Evolutionary conservation across 2,797 vertebrate genomes (phyloP).

Genomic region (Limnodromus scolopaceus): DNA sequence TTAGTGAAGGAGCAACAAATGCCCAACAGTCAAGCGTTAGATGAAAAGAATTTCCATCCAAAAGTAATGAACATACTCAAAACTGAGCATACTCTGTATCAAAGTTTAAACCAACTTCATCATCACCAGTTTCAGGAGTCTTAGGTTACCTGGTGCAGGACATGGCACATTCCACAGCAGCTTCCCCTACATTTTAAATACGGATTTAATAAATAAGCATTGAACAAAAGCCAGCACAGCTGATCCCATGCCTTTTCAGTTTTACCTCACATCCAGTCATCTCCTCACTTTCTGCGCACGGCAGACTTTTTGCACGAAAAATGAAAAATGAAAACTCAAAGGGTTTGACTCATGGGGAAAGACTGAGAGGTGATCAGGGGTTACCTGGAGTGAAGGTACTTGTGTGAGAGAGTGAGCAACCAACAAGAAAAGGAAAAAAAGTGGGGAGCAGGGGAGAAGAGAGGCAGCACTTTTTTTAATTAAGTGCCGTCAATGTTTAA

Average conservation of each 20-base stretch:
- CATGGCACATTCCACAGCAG: background rate
- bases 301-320: background rate
- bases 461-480: conserved; percentile 24
- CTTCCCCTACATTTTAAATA: background rate
- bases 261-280: conserved; percentile 8
- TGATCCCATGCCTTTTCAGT: background rate
- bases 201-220: background rate
- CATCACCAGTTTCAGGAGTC: background rate
- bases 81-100: background rate
- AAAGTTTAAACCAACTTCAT: background rate
- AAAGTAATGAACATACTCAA: conserved; percentile 14
- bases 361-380: background rate
- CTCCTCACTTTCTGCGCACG: background rate
- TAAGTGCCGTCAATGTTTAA: conserved; percentile 26
- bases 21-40: background rate
- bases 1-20: background rate
- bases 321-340: background rate
- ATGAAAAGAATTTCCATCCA: background rate
- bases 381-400: background rate
- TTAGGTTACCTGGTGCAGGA: background rate
- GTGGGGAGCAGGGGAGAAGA: background rate
- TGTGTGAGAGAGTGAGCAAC: background rate
- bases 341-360: background rate
- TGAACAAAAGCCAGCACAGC: background rate
- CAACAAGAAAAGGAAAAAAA: background rate